Evolutionary conservation across 2,113 vertebrate species (phyloP).

Genomic region (Azemiops feae): DNA sequence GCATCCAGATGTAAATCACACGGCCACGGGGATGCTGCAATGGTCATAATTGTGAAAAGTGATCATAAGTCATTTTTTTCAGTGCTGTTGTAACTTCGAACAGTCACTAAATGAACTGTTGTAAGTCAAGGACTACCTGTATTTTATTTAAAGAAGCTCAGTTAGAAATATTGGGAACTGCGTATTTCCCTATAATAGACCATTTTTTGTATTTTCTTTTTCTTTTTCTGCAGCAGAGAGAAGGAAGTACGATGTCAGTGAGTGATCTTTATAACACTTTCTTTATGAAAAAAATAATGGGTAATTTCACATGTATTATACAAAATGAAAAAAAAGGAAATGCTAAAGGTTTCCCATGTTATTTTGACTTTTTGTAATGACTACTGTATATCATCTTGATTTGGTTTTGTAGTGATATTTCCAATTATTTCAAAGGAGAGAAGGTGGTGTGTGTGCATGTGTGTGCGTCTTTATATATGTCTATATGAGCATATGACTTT

Average conservation of each 20-base stretch:
- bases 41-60: too few relatives aligned
- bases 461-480: neutral
- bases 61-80: too few relatives aligned
- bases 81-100: too few relatives aligned
- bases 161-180: neutral
- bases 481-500: neutral
- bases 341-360: constrained; percentile 31
- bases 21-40: too few relatives aligned
- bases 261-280: neutral
- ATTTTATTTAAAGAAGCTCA: neutral
- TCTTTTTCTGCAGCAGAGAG: neutral
- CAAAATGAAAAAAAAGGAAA: constrained; percentile 22
- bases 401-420: neutral
- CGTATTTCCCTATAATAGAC: neutral
- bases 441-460: neutral
- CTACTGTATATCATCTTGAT: neutral
- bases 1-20: too few relatives aligned
- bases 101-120: too few relatives aligned
- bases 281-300: constrained; percentile 4
- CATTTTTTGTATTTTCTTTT: neutral
- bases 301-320: constrained; percentile 3
- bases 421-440: constrained; percentile 27
- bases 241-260: neutral
- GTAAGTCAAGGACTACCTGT: too few relatives aligned
- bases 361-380: constrained; percentile 21